These are phyloP conservation scores for Latrodectus elegans DNA, from an alignment of 2,888 invertebrate genomes.

Conservation along the genomic window DNA sequence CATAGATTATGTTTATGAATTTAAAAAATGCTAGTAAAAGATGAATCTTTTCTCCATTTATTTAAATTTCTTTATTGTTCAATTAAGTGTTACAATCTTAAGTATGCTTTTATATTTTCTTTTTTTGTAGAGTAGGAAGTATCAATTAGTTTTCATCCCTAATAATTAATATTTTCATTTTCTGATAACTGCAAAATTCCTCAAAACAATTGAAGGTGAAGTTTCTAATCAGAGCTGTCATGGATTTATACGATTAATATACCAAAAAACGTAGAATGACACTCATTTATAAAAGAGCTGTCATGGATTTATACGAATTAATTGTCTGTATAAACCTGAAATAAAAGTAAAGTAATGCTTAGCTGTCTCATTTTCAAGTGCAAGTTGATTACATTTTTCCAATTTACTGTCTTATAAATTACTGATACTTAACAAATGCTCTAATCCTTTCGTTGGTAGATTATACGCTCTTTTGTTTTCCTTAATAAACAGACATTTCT, in stretches of 20 bases:
- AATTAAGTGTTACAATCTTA: no score
- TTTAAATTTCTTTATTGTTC: no score
- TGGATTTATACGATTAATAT: no score
- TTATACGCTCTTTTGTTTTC: conserved; percentile 35
- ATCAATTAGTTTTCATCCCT: neutral
- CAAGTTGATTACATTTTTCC: conserved; percentile 41
- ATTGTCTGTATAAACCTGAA: conserved; percentile 44
- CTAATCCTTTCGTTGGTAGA: conserved; percentile 51
- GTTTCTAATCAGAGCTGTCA: conserved; percentile 19
- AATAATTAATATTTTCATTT: neutral
- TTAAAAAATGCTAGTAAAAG: no score
- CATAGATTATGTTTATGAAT: no score
- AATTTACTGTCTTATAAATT: conserved; percentile 52
- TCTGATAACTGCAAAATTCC: neutral
- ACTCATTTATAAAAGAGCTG: neutral
- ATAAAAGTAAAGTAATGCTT: conserved; percentile 28
- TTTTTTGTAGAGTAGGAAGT: neutral
- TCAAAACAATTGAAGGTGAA: conserved; percentile 4
- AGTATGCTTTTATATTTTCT: neutral
- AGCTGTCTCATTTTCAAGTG: conserved; percentile 18
- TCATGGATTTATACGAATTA: conserved; percentile 25
- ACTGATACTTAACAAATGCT: conserved; percentile 48
- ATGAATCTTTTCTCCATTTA: no score
- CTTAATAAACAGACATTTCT: conserved; percentile 30
- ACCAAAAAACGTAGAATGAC: conserved; percentile 24